These are phyloP conservation scores for Philonicus albiceps DNA, from an alignment of 2,888 invertebrate genomes.

Conservation along the genomic window DNA sequence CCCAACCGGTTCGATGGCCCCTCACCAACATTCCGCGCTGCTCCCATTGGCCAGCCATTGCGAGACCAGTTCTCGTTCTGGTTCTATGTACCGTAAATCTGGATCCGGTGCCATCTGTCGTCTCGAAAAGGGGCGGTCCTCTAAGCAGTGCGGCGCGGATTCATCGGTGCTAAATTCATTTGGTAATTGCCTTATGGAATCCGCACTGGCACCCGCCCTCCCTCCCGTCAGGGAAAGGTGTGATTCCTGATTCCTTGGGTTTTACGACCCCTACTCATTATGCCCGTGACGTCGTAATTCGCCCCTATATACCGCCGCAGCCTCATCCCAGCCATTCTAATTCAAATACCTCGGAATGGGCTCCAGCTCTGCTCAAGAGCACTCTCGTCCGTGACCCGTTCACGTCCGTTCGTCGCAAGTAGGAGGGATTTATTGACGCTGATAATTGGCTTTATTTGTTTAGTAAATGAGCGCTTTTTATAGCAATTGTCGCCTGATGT, in stretches of 20 bases:
- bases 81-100: background rate
- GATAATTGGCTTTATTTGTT: slow-evolving; percentile 51
- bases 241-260: background rate
- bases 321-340: slow-evolving; percentile 23
- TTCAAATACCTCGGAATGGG: background rate
- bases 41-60: background rate
- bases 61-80: background rate
- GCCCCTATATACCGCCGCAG: background rate
- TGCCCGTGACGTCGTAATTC: background rate
- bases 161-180: slow-evolving; percentile 17
- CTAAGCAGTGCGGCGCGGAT: background rate
- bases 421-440: slow-evolving; percentile 50
- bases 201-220: background rate
- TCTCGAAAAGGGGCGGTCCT: slow-evolving; percentile 20
- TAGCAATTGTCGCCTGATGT: slow-evolving; percentile 45
- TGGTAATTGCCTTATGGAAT: slow-evolving; percentile 15
- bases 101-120: background rate
- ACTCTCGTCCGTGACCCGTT: background rate
- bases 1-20: background rate
- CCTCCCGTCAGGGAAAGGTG: background rate
- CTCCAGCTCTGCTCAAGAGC: background rate
- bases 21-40: background rate
- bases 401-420: slow-evolving; percentile 4
- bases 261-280: slow-evolving; percentile 15
- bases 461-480: slow-evolving; percentile 49